Base-by-base conservation (phyloP, 2,113 vertebrate genomes). In the Electrona antarctica region DNA sequence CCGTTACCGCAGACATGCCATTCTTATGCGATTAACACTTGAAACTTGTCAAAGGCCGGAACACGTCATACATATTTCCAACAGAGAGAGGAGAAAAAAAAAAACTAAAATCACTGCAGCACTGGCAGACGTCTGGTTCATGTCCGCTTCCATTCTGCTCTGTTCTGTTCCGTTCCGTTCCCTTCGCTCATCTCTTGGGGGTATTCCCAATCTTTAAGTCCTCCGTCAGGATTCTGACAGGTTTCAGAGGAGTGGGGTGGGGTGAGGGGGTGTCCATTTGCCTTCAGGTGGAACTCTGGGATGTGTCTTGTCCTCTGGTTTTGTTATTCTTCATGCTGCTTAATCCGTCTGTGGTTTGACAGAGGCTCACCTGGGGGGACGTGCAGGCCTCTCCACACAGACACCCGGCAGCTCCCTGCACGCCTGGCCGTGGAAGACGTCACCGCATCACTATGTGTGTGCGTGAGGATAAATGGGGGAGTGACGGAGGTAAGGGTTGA, bases 281-380 rank as follows among this genome's bases (percentile, higher is more conserved):
- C 89, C 89, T 73, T 10, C 15, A 79, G 90, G 76, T 79, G 60
- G 45, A 88, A 75, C 76, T 80, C 82, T 71, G 75, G 81, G 78
- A 78, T 45, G 61, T 8, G 11, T 88, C 67, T 28, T 29, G 57
- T 69, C 80, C 80, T 76, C 73, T 51, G 69, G 21, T 79, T 87
- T 85, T 89, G 87, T 87, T 87, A 70, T 85, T 78, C 78, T 70
- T 72, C 68, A 79, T 77, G 66, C 74, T 79, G 77, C 88, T 82
- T 80, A 77, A 86, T 83, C 86, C 85, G 83, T 88, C 84, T 89
- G 80, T 58, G 81, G 79, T 51, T 78, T 90, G 91, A 84, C 90
- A 88, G 89, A 64, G 63, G 79, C 82, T 88, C 64, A 89, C 91
- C 89, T 87, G 84, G 73, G 89, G 87, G 84, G 80, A 79, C 64